Evolutionary conservation across 2,888 invertebrate species (phyloP).

Genomic region (Odontomyia ornata): DNA sequence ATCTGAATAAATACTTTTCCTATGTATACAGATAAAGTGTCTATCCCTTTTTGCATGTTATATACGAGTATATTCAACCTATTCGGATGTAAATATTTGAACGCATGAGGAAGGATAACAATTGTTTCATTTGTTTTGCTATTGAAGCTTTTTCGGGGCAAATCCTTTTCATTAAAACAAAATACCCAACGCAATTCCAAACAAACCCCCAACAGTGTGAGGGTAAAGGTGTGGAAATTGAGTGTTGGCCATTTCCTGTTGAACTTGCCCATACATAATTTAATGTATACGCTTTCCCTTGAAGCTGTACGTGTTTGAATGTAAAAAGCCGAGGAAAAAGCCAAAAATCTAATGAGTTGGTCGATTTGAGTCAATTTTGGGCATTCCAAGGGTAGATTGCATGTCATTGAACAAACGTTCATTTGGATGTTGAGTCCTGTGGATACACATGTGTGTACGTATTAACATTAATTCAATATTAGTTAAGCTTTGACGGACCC

Average conservation of each 20-base stretch:
- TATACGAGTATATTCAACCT: no score
- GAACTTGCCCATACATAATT: background rate
- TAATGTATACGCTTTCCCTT: background rate
- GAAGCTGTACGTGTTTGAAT: background rate
- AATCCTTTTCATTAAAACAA: background rate
- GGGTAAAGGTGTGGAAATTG: background rate
- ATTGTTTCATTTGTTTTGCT: background rate
- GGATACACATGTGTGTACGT: background rate
- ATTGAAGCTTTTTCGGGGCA: background rate
- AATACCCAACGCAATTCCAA: no score
- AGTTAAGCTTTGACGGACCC: background rate
- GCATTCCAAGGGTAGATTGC: background rate
- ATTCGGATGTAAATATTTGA: background rate
- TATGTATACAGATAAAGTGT: no score
- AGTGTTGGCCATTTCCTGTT: background rate
- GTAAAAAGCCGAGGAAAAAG: background rate
- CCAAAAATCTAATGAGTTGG: background rate
- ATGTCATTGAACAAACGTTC: background rate
- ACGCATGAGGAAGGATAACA: background rate
- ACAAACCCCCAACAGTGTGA: no score
- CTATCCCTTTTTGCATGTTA: no score
- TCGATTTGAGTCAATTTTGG: background rate
- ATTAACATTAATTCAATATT: constrained; percentile 5
- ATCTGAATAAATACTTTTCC: no score
- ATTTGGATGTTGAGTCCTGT: background rate